Base-by-base conservation (phyloP, 2,797 vertebrate genomes). In the Karalla daura region DNA sequence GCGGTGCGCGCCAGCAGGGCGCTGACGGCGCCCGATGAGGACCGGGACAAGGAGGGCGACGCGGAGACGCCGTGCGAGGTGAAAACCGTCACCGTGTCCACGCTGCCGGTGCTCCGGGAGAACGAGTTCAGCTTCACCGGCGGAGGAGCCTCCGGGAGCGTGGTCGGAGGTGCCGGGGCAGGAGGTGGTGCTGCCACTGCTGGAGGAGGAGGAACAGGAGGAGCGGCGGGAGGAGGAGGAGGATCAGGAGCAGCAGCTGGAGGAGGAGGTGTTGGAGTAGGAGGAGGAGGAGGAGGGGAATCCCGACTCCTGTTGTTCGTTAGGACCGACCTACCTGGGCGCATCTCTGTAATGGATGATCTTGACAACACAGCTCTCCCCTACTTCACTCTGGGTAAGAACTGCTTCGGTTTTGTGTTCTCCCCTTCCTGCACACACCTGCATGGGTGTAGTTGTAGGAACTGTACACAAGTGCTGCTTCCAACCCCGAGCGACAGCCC, bases 291-390 rank as follows among this genome's bases (percentile, higher is more conserved):
- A 86, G 83, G 91, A 51, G 90, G 94, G 87, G 97, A 98, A 88
- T 96, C 97, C 87, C 95, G 96, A 55, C 94, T 98, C 73, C 90
- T 97, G 72, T 92, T 99, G 75, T 96, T 98, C 92, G 95, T 99
- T 83, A 94, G 96, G 73, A 98, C 94, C 79, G 97, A 99, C 92
- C 92, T 98, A 86, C 97, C 97, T 52, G 97, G 97, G 77, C 92
- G 94, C 90, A 94, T 99, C 77, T 95, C 96, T 44, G 97, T 99
- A 66, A 95, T 96, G 93, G 97, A 99, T 92, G 97, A 98, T 91
- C 95, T 99, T 86, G 97, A 98, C 93, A 99, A 98, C 94, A 99
- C 97, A 3, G 97, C 98, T 91, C 96, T 98, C 80, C 97, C 97
- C 56, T 99, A 97, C 95, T 99, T 99, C 94, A 97, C 96, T 21